phyloP scores from a whole-genome alignment of 2,797 vertebrate genomes.

The Melanotaenia pygmaea region DNA sequence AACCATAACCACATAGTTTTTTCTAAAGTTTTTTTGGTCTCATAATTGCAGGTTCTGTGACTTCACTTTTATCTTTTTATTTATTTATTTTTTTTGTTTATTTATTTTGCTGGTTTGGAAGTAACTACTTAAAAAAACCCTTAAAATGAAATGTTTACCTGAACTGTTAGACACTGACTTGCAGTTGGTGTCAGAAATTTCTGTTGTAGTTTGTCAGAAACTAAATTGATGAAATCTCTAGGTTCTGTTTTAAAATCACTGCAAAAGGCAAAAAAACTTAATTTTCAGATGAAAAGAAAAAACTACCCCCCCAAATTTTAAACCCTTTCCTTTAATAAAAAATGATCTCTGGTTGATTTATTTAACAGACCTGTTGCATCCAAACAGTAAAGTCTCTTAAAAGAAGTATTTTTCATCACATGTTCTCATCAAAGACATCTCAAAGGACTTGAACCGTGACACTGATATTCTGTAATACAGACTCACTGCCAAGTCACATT shows the following conservation, averaged over 20 bases:
- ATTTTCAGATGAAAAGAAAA: background rate
- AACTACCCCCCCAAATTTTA: background rate
- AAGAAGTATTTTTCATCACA: background rate
- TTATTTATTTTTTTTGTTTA: too few relatives aligned
- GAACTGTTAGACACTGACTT: background rate
- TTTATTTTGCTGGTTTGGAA: background rate
- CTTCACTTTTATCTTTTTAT: background rate
- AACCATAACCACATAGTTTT: background rate
- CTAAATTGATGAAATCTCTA: background rate
- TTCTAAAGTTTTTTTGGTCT: background rate
- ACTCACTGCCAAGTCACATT: constrained; percentile 3
- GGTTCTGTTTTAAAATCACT: background rate
- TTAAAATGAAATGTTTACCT: background rate
- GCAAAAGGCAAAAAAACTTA: too few relatives aligned
- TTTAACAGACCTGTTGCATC: background rate
- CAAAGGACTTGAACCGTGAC: constrained; percentile 18
- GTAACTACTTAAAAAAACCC: too few relatives aligned
- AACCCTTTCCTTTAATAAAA: background rate
- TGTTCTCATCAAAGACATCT: background rate
- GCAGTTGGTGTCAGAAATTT: background rate
- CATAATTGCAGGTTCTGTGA: background rate
- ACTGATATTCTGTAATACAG: constrained; percentile 41
- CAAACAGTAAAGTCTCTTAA: background rate
- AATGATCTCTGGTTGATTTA: background rate
- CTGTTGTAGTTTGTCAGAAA: background rate